Conservation (phyloP, 2,888 invertebrate species). For the Caenorhabditis angaria region DNA sequence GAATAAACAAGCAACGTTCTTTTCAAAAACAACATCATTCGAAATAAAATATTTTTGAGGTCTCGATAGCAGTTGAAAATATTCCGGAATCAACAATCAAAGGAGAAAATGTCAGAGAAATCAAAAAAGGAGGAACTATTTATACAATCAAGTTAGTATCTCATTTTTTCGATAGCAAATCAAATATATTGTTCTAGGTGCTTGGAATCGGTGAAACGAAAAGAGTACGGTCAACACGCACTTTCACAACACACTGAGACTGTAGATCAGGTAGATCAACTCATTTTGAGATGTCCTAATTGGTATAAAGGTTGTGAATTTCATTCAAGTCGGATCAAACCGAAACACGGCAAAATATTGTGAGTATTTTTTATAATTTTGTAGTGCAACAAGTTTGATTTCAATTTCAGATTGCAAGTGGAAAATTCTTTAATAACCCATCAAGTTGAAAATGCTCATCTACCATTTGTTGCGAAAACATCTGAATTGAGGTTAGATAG, state of each 20-base stretch:
- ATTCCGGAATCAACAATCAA: conserved; percentile 30
- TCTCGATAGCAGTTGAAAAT: conserved; percentile 23
- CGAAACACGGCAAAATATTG: conserved; percentile 17
- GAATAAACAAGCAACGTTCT: too few species aligned
- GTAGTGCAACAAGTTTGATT: neutral
- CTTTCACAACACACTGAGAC: conserved; percentile 38
- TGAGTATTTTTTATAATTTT: neutral
- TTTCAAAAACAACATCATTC: neutral
- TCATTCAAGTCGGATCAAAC: conserved; percentile 10
- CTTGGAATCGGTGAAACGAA: conserved; percentile 26
- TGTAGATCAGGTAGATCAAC: conserved; percentile 34
- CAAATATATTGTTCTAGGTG: conserved; percentile 15
- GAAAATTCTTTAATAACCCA: conserved; percentile 12
- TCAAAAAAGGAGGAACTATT: conserved; percentile 37
- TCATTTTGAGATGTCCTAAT: conserved; percentile 49
- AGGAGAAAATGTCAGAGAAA: conserved; percentile 40
- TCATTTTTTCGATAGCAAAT: neutral
- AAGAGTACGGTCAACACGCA: conserved; percentile 34
- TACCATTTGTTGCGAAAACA: neutral
- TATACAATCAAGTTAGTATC: conserved; percentile 27
- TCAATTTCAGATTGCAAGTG: conserved; percentile 15
- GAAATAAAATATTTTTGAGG: conserved; percentile 15
- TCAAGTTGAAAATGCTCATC: neutral
- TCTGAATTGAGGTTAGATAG: conserved; percentile 11
- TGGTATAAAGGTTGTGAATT: conserved; percentile 42